These are phyloP conservation scores for Acridotheres tristis DNA, from an alignment of 2,797 vertebrate species.

Conservation along the genomic window DNA sequence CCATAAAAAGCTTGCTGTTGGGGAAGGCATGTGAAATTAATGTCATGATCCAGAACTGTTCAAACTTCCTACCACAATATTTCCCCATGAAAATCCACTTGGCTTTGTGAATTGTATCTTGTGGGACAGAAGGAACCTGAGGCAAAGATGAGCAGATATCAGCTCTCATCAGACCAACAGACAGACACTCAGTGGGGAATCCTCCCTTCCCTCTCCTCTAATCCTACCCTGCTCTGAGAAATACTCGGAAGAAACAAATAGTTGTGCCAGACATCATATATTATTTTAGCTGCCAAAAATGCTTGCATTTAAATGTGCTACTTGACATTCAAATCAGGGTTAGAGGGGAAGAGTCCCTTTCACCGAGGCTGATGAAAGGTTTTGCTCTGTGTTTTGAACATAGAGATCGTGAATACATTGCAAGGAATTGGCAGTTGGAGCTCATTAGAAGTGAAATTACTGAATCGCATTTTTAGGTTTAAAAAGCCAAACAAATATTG, in stretches of 20 bases:
- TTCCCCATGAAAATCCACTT: background rate
- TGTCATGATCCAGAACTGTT: background rate
- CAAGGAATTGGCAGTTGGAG: slow-evolving; percentile 39
- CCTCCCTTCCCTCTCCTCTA: background rate
- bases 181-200: background rate
- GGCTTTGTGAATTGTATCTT: background rate
- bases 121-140: background rate
- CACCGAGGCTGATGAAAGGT: slow-evolving; percentile 25
- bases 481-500: background rate
- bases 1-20: background rate
- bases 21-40: background rate
- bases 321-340: slow-evolving; percentile 66
- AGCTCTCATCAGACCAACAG: background rate
- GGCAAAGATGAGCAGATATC: background rate
- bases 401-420: background rate
- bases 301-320: slow-evolving; percentile 55
- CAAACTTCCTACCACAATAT: background rate
- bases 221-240: background rate
- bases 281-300: slow-evolving; percentile 56
- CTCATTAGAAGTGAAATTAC: slow-evolving; percentile 44
- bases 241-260: slow-evolving; percentile 33
- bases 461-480: slow-evolving; percentile 12
- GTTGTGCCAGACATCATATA: background rate
- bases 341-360: slow-evolving; percentile 37
- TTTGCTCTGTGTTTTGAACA: slow-evolving; percentile 12